Evolutionary conservation across 2,888 invertebrate species (phyloP), one percentile per base, ranked within the genome.

Genomic region (Marasmarcha lunaedactyla): DNA sequence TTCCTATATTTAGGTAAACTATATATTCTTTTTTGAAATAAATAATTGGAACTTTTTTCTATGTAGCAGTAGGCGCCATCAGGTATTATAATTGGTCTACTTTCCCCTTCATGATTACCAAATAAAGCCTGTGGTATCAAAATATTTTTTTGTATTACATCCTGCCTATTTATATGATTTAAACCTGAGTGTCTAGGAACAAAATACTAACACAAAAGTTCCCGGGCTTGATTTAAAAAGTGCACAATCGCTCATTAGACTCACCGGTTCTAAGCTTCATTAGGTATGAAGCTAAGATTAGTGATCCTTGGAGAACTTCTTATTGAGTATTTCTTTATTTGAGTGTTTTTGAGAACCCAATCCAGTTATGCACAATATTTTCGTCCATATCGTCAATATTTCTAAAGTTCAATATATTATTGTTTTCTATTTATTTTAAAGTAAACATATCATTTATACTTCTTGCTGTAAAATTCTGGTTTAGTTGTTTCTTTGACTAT

Each of bases 1-100:
- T 51, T 54, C 11, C 44, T 43, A 35, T 42, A 50, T 42, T 52
- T 52, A 33, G 49, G 50, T 10, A 46, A 14, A 34, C 47, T 49
- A 27, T 49, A 51, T 12, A 46, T 45, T 12, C 41, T 35, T 36
- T 42, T 47, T 42, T 49, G 42, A 38, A 45, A 49, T 13, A 39
- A 38, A 37, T 42, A 47, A 15, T 47, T 50, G 2, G 36, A 36
- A 36, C 26, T 25, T 12, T 36, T 36, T 36, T 36, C 26, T 5
- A 36, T 12, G 10, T 44, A 44, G 4, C 35, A n/a, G 39, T 47
- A 47, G n/a, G 47, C 45, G 20, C 39, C 47, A 39, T 42, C 42
- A 15, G 14, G 30, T 12, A 42, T 37, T 4, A 39, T 12, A 7
- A 43, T 37, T 13, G 38, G 37, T 36, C 35, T 30, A 30, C 35